phyloP scores from a whole-genome alignment of 2,797 vertebrate species.

The Ceyx erithaca region DNA sequence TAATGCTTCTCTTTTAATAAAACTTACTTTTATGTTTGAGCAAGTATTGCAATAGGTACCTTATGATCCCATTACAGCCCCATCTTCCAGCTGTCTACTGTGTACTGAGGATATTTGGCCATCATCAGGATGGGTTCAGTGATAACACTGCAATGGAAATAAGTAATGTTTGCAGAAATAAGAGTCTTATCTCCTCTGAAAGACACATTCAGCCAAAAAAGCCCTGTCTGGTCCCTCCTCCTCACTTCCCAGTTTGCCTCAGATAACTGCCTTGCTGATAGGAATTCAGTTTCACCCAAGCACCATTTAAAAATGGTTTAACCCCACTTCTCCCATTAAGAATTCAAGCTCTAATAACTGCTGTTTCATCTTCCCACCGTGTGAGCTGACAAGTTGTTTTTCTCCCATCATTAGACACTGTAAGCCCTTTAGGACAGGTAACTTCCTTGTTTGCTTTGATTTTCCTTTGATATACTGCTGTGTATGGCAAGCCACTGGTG shows the following conservation, averaged over 20 bases:
- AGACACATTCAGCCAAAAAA: background rate
- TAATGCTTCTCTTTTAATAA: background rate
- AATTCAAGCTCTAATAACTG: background rate
- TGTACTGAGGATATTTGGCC: background rate
- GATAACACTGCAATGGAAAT: background rate
- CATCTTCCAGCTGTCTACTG: background rate
- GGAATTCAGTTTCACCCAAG: background rate
- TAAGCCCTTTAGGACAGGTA: slow-evolving; percentile 9
- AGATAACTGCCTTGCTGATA: background rate
- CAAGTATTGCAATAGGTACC: background rate
- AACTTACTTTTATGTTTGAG: background rate
- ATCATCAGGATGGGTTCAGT: background rate
- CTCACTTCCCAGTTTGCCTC: background rate
- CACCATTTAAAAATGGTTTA: background rate
- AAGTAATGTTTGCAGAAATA: background rate
- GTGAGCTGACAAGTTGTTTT: background rate
- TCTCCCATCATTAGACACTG: background rate
- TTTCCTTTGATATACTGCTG: background rate
- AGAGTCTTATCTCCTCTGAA: background rate
- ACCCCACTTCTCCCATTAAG: background rate
- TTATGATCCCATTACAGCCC: background rate
- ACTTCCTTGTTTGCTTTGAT: slow-evolving; percentile 48
- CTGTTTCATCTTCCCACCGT: background rate
- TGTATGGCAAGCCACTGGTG: slow-evolving; percentile 13
- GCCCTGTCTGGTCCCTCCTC: background rate